These are phyloP conservation scores for Theropithecus gelada DNA, from an alignment of 2,113 vertebrate genomes.

Conservation along the genomic window DNA sequence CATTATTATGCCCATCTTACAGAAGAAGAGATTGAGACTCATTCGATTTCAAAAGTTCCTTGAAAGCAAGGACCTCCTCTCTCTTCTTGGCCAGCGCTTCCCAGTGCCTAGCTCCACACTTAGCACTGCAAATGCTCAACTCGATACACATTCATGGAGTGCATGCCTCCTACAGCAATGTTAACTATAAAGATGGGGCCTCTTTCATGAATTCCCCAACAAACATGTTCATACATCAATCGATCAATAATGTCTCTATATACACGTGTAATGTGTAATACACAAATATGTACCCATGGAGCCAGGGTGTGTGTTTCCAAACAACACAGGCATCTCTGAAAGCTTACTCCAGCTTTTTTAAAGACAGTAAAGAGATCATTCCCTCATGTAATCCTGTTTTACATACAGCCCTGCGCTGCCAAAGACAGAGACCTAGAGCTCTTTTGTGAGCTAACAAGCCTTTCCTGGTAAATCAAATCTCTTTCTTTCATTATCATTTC, in stretches of 20 bases:
- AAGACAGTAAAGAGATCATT: neutral
- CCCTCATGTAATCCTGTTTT: neutral
- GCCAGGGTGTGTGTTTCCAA: neutral
- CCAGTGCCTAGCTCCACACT: neutral
- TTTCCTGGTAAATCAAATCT: neutral
- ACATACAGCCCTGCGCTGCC: neutral
- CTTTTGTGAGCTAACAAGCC: neutral
- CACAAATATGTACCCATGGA: neutral
- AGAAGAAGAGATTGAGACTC: neutral
- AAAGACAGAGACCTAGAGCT: slow-evolving; percentile 35
- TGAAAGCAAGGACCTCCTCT: neutral
- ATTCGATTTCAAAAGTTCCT: neutral
- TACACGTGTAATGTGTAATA: neutral
- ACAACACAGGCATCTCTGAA: neutral
- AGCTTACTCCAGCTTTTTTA: neutral
- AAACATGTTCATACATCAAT: neutral
- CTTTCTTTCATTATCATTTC: slow-evolving; percentile 55
- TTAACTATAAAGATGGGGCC: neutral
- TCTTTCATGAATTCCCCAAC: neutral
- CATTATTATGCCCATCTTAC: neutral
- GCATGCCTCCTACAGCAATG: neutral
- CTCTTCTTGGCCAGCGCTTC: neutral
- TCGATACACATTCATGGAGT: neutral
- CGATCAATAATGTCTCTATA: neutral
- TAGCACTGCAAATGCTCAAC: neutral